A percentile compares a stretch with the other conserved stretches of the same genome.
Conservation (phyloP, 2,888 invertebrate species). For the Anthophora plumipes region DNA sequence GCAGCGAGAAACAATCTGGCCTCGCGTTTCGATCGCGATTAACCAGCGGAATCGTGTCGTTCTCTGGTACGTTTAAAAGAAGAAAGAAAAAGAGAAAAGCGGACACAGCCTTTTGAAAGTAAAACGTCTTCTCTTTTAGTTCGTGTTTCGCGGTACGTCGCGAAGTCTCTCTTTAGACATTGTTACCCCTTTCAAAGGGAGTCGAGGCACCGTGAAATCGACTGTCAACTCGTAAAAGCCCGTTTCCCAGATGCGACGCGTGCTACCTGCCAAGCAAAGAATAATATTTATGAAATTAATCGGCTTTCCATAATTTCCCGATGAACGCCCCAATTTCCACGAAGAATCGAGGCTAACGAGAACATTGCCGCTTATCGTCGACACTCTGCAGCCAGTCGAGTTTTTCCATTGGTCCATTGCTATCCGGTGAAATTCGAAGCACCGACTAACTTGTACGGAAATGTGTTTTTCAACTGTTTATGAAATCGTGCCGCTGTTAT, state of each 20-base stretch:
- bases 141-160: not conserved
- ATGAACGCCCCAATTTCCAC: slow-evolving; percentile 23
- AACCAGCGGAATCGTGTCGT: not conserved
- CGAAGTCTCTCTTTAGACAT: not conserved
- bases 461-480: not conserved
- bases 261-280: not conserved
- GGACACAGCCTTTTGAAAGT: not conserved
- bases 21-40: not conserved
- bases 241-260: not conserved
- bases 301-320: slow-evolving; percentile 45
- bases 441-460: slow-evolving; percentile 1
- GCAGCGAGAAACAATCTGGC: slow-evolving; percentile 5
- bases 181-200: not conserved
- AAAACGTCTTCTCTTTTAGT: not conserved
- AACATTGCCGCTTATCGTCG: slow-evolving; percentile 29
- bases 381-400: slow-evolving; percentile 13
- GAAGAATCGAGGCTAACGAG: slow-evolving; percentile 41
- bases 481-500: too few relatives aligned
- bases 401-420: slow-evolving; percentile 17
- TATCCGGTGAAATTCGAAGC: slow-evolving; percentile 13
- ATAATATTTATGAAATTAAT: slow-evolving; percentile 44
- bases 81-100: not conserved
- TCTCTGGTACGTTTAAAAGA: not conserved
- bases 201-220: slow-evolving; percentile 1
- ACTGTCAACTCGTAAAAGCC: not conserved